Evolutionary conservation across 53 echinoderm and acorn worm species (phyloP), one percentile per base, ranked within the genome.

Genomic region (Arbacia lixula): DNA sequence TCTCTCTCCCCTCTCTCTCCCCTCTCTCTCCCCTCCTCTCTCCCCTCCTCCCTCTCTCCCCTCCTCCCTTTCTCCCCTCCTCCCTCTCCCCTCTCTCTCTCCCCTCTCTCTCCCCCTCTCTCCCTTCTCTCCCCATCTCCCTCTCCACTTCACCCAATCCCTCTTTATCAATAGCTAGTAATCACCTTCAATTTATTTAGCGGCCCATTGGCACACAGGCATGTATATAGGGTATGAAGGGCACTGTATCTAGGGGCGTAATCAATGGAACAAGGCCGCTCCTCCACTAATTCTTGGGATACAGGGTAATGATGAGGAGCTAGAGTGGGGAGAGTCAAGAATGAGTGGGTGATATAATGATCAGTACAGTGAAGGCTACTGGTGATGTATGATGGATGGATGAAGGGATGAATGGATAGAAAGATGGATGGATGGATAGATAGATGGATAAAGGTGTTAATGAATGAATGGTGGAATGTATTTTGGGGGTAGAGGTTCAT

Each of bases 251-350:
- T 3, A 73, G 52, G 53, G 73, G 5, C 11, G 73, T 74, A 74
- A 74, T 74, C 74, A 74, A 74, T 74, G 46, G 52, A 74, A 46
- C 52, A 52, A 53, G 52, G 74, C 51, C n/a, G 74, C 46, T 74
- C 33, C 27, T 74, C 52, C 6, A 33, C 74, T 74, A 74, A 74
- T 74, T 74, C 51, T 33, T 1, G 53, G 53, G 74, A 74, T 74
- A 53, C 31, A 33, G 52, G 46, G 53, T 20, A 32, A 34, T 74
- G 52, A 74, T 74, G 34, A 74, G 50, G 74, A 74, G 74, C 53
- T 31, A 24, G 50, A 50, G 52, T 74, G 53, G 52, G 74, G 51
- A 28, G 19, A 53, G 50, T 53, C 74, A 74, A 74, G 74, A n/a
- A n/a, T n/a, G n/a, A n/a, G n/a, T n/a, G n/a, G n/a, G n/a, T n/a